These are phyloP conservation scores for Aphrophora alni DNA, from an alignment of 2,888 invertebrate genomes.

Conservation along the genomic window DNA sequence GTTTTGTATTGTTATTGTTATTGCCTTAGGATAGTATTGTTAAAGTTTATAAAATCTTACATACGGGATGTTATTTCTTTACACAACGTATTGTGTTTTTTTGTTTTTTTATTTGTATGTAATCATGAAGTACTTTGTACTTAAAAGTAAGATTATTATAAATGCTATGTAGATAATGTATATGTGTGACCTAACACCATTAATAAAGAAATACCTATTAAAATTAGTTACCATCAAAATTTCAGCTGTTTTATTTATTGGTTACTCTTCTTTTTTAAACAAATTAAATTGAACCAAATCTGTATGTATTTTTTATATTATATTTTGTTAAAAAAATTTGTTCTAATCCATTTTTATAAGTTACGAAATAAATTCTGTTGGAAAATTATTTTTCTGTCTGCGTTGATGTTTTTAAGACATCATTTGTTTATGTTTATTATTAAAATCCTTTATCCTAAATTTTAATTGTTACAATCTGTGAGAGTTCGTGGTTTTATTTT, in stretches of 20 bases:
- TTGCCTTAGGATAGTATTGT: constrained; percentile 43
- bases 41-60: constrained; percentile 43
- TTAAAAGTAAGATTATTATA: constrained; percentile 40
- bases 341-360: neutral
- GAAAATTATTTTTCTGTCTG: neutral
- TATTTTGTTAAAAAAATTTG: too few relatives aligned
- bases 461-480: neutral
- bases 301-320: constrained; percentile 6
- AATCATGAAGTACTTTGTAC: constrained; percentile 32
- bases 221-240: constrained; percentile 37
- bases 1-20: constrained; percentile 43
- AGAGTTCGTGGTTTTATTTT: neutral
- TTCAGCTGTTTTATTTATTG: neutral
- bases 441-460: neutral
- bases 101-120: constrained; percentile 40
- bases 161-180: constrained; percentile 43
- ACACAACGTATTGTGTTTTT: constrained; percentile 38
- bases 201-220: constrained; percentile 39
- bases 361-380: neutral
- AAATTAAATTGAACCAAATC: neutral
- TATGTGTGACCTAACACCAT: constrained; percentile 43
- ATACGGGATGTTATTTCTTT: constrained; percentile 42
- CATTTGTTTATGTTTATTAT: neutral
- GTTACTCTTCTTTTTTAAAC: neutral
- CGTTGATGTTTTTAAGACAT: neutral